Evolutionary conservation across 1,140 invertebrate species (phyloP), one percentile per base, ranked within the genome.

Genomic region (Euura lappo): DNA sequence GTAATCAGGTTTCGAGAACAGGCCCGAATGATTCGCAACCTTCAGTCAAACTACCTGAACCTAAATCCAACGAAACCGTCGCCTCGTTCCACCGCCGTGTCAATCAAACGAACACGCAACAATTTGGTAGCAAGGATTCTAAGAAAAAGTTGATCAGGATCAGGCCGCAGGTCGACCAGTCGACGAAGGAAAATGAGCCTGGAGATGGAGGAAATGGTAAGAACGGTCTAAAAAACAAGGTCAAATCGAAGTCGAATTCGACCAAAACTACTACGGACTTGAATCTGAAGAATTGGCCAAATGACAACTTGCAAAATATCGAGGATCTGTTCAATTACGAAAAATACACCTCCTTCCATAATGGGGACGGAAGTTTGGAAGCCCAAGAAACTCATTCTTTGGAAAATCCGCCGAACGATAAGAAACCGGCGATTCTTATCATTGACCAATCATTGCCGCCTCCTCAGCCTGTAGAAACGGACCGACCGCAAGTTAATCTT

Each of bases 311-410:
- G 1, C 73, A 82, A 7, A 77, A 78, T 10, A 46, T 75, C 0
- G 76, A 84, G 4, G 85, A 87, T 76, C 64, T 85, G 0, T 79
- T 81, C 28, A 81, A 85, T 77, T 86, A 86, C 8, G 80, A 87
- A 4, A 84, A 81, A 44, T 86, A 87, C 43, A 86, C 83, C 6
- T 79, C 80, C 0, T 75, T 77, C n/a, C 6, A 73, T 4, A 70
- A 73, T 6, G 51, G 51, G 3, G 3, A 60, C 6, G 51, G 13
- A 8, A 60, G 51, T 60, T 60, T 60, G 2, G 74, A 76, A 2
- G 51, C 71, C n/a, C 45, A 72, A 45, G 45, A 75, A 72, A 64
- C 45, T 8, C 28, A 28, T 28, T 28, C 28, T 10, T 8, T 8
- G 46, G 68, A 42, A 76, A 72, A 44, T 46, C n/a, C 67, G 43